phyloP scores from a whole-genome alignment of 2,797 vertebrate species.

The Sebastes matsubarae region DNA sequence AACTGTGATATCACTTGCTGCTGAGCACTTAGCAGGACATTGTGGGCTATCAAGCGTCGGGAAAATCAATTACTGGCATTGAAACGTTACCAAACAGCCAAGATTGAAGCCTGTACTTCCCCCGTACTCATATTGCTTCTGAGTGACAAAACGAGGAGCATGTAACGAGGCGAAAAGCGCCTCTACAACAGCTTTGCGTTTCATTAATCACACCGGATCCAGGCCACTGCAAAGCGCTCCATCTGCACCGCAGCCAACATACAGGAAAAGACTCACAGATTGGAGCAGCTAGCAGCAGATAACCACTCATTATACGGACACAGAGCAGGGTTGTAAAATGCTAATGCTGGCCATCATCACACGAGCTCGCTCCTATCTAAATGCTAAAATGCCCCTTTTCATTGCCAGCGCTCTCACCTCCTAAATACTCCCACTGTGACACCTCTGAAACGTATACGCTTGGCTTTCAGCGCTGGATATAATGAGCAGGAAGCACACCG shows the following conservation, averaged over 20 bases:
- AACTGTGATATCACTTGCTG: conserved; percentile 38
- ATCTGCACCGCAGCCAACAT: conserved; percentile 67
- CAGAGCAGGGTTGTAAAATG: conserved; percentile 61
- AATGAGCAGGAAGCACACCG: conserved; percentile 23
- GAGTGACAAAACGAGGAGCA: conserved; percentile 15
- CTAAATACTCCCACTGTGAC: conserved; percentile 47
- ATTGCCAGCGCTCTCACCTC: conserved; percentile 60
- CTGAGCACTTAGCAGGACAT: conserved; percentile 36
- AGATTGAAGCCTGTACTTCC: conserved; percentile 21
- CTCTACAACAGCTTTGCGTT: conserved; percentile 64
- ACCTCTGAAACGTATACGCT: conserved; percentile 22
- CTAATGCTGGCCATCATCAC: conserved; percentile 60
- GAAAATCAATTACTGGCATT: conserved; percentile 68
- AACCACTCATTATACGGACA: conserved; percentile 35
- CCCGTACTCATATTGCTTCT: background rate
- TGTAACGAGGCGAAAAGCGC: conserved; percentile 14
- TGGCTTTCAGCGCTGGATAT: conserved; percentile 1
- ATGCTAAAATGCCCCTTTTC: conserved; percentile 50
- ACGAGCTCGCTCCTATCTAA: conserved; percentile 45
- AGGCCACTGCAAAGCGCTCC: conserved; percentile 59
- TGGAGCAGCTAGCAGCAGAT: conserved; percentile 37
- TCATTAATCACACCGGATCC: conserved; percentile 71
- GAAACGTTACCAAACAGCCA: conserved; percentile 56
- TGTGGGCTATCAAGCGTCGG: conserved; percentile 34
- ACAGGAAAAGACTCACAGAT: conserved; percentile 41